These are phyloP conservation scores for Theodoxus fluviatilis DNA, from an alignment of 2,888 invertebrate genomes.

Conservation along the genomic window DNA sequence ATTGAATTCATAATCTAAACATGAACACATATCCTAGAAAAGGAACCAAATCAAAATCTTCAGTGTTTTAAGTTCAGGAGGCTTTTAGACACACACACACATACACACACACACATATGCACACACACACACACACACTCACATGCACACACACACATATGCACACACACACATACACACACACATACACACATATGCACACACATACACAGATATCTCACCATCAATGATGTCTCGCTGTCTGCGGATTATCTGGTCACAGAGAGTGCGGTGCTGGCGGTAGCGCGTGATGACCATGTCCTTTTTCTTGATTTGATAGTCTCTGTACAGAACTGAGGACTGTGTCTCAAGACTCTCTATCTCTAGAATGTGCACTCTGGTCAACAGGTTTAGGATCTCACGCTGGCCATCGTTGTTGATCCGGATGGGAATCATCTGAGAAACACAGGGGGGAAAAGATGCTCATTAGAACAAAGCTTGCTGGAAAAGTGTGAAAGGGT, in stretches of 20 bases:
- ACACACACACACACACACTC: not conserved
- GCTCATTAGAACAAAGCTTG: too few relatives aligned
- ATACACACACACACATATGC: too few relatives aligned
- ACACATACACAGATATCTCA: too few relatives aligned
- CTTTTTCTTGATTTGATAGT: conserved; percentile 84
- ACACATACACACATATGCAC: not conserved
- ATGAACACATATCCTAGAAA: too few relatives aligned
- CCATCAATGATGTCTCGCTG: conserved; percentile 86
- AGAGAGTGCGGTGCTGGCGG: conserved; percentile 83
- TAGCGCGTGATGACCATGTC: conserved; percentile 84
- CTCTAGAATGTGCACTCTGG: conserved; percentile 91
- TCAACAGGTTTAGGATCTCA: conserved; percentile 85
- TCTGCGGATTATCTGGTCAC: conserved; percentile 89
- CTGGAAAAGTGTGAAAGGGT: too few relatives aligned
- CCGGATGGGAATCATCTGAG: conserved; percentile 81
- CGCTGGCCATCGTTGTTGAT: conserved; percentile 88
- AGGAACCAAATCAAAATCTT: too few relatives aligned
- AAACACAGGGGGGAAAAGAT: too few relatives aligned
- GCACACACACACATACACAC: not conserved
- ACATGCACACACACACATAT: not conserved
- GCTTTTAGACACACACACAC: too few relatives aligned
- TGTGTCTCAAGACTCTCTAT: conserved; percentile 86
- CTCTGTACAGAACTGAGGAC: conserved; percentile 83
- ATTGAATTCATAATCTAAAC: too few relatives aligned
- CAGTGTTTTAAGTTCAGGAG: too few relatives aligned